Conservation (phyloP, 2,113 vertebrate species). For the Odocoileus virginianus region DNA sequence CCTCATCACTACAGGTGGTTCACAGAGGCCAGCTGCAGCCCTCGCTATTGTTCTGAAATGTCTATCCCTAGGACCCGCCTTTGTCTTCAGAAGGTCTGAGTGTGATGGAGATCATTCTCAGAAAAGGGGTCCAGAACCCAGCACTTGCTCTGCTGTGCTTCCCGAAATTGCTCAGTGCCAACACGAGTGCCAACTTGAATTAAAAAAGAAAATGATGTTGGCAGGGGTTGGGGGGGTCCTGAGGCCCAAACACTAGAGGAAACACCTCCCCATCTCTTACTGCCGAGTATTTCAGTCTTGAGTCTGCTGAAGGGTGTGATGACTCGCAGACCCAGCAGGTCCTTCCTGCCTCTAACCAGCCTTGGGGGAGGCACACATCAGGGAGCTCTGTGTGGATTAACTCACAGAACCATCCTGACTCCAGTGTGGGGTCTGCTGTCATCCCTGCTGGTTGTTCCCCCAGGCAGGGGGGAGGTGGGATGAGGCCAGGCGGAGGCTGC, state of each 20-base stretch:
- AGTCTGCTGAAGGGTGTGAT: not conserved
- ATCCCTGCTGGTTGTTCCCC: rapidly evolving
- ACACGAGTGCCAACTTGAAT: not conserved
- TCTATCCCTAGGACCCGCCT: rapidly evolving
- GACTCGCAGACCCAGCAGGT: not conserved
- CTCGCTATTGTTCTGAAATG: not conserved
- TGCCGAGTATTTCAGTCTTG: rapidly evolving
- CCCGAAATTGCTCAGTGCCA: rapidly evolving
- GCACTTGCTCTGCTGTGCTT: rapidly evolving
- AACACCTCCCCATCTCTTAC: rapidly evolving
- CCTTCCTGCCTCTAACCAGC: rapidly evolving
- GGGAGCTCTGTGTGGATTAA: not conserved
- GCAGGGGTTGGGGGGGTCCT: not conserved
- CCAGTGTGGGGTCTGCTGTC: rapidly evolving
- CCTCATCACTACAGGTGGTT: rapidly evolving
- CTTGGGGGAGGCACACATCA: not conserved
- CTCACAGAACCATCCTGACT: not conserved
- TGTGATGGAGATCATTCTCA: rapidly evolving
- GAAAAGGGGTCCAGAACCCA: rapidly evolving
- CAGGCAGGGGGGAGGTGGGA: not conserved
- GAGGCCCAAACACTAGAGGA: not conserved
- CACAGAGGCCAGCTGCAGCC: rapidly evolving
- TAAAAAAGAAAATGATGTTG: too few species aligned
- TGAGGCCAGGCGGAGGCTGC: rapidly evolving
- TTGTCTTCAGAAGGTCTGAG: not conserved